Percentiles rank a stretch among this genome's conserved stretches.
phyloP scores from a whole-genome alignment of 2,888 invertebrate genomes.

The Watsonalla binaria region DNA sequence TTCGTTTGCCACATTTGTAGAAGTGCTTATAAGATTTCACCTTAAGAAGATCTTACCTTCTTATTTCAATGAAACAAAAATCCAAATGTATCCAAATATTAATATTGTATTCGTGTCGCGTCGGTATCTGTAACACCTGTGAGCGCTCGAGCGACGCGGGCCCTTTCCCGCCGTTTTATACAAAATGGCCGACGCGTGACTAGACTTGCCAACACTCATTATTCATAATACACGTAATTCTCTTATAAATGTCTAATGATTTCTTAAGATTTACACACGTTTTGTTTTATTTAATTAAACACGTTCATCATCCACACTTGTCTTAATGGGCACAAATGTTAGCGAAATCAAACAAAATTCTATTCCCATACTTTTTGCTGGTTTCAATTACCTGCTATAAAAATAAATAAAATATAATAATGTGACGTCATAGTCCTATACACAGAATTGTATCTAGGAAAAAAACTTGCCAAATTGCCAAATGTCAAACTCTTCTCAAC shows the following conservation, averaged over 20 bases:
- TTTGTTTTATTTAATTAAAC: not conserved
- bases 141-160: conserved; percentile 42
- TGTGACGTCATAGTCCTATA: too few relatives aligned
- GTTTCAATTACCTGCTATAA: too few relatives aligned
- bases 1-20: too few relatives aligned
- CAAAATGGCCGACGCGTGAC: conserved; percentile 73
- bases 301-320: too few relatives aligned
- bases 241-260: conserved; percentile 1
- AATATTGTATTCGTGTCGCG: conserved; percentile 28
- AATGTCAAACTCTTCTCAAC: too few relatives aligned
- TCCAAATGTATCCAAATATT: conserved; percentile 19
- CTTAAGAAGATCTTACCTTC: not conserved
- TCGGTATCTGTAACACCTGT: conserved; percentile 52
- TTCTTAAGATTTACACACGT: not conserved
- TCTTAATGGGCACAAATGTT: too few relatives aligned
- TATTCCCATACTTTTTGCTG: too few relatives aligned
- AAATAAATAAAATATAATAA: too few relatives aligned
- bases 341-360: too few relatives aligned
- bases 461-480: too few relatives aligned
- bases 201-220: conserved; percentile 35
- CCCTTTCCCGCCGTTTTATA: conserved; percentile 60
- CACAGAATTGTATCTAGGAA: too few relatives aligned
- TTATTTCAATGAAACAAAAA: not conserved
- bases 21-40: too few relatives aligned
- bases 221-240: conserved; percentile 31